Conservation (phyloP, 35 echinoderm and acorn worm genomes). For the Chiridota heheva region DNA sequence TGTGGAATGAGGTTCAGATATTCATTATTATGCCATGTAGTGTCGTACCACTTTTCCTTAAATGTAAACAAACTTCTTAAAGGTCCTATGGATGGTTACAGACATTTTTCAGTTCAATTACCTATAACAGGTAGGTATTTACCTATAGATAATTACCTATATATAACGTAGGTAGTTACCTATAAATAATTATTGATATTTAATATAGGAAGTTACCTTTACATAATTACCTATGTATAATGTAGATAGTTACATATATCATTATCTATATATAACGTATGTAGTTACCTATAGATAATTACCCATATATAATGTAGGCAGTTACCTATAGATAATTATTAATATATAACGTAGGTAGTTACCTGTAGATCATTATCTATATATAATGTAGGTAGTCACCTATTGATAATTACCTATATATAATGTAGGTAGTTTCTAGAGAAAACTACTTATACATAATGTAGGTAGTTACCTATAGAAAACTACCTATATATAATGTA, state of each 20-base stretch:
- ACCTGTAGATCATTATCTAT: too few relatives aligned
- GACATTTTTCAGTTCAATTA: not conserved
- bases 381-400: too few relatives aligned
- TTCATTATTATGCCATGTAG: not conserved
- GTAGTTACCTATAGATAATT: not conserved
- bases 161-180: not conserved
- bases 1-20: not conserved
- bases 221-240: too few relatives aligned
- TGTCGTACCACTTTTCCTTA: not conserved
- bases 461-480: not conserved
- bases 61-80: not conserved
- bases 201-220: too few relatives aligned
- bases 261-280: not conserved
- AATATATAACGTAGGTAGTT: too few relatives aligned
- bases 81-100: not conserved
- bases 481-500: not conserved
- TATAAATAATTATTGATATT: not conserved
- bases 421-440: not conserved
- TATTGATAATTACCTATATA: too few relatives aligned
- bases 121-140: not conserved
- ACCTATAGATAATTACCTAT: not conserved
- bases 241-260: too few relatives aligned
- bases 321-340: not conserved
- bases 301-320: not conserved
- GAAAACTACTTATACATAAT: not conserved